phyloP scores from a whole-genome alignment of 2,888 invertebrate species.

The Tupiocoris notatus region DNA sequence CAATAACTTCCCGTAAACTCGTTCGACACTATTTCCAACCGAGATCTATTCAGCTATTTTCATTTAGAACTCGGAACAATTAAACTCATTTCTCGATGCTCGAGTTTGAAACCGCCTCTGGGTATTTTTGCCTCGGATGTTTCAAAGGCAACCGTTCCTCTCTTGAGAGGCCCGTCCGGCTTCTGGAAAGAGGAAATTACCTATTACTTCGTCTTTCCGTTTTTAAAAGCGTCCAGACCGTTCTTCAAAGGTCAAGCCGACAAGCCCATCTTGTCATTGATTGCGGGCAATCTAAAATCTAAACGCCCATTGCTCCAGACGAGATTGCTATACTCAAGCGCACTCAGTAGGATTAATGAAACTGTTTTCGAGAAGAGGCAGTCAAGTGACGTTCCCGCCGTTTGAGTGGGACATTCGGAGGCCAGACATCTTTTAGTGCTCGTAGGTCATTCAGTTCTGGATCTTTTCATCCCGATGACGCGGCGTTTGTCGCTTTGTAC shows the following conservation, averaged over 20 bases:
- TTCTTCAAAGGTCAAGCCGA: conserved; percentile 7
- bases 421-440: neutral
- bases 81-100: too few relatives aligned
- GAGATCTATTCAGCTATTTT: too few relatives aligned
- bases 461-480: neutral
- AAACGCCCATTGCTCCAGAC: neutral
- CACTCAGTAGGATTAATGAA: neutral
- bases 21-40: too few relatives aligned
- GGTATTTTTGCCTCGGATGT: too few relatives aligned
- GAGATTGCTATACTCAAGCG: neutral
- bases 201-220: conserved; percentile 25
- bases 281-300: neutral
- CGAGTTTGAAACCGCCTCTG: too few relatives aligned
- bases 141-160: too few relatives aligned
- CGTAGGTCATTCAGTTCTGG: neutral
- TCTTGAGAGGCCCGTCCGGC: neutral
- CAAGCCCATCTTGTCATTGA: neutral
- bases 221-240: conserved; percentile 9
- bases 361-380: neutral
- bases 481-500: neutral
- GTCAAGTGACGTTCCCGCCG: neutral
- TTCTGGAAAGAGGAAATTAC: conserved; percentile 21
- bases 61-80: too few relatives aligned
- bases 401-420: neutral
- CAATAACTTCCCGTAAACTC: too few relatives aligned